Base-by-base conservation (phyloP, 2,888 invertebrate species). In the Itoplectis maculator region DNA sequence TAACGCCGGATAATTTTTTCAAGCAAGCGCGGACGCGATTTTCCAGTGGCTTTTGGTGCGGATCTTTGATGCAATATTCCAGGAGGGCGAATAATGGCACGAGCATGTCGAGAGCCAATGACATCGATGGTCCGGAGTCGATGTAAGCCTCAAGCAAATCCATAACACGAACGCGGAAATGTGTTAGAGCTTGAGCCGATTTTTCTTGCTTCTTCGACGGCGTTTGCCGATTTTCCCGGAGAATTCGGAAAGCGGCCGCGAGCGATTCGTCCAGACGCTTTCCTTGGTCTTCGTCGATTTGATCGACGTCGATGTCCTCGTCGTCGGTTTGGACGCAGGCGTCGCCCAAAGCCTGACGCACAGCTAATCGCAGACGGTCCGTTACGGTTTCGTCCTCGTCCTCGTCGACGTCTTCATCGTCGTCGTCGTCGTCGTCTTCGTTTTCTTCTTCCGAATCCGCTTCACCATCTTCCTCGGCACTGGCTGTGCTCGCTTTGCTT, bases 251-350 rank as follows among this genome's bases (percentile, higher is more conserved):
- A 0, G 96, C 97, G 74, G 95, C 95, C 0, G 96, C 95, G 78
- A 97, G 92, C 0, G 96, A 96, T 84, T 95, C 94, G 87, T 97
- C 96, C 0, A 96, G 92, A 89, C 95, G 94, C 80, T 95, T 95
- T 11, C 97, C 97, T 91, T 97, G 96, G 82, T 95, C 95, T 88
- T 97, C 97, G 84, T 95, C 95, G 88, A 97, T 95, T 88, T 96
- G 95, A 89, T 96, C 96, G 1, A 96, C 94, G 89, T 97, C 96
- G 40, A 97, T 93, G 83, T 96, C 96, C 87, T 95, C 96, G 59
- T 95, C 93, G 79, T 96, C 96, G 2, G 95, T 94, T 86, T 94
- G 95, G 65, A 91, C 93, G 2, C 93, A 94, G 29, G 95, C 94
- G 45, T 93, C 93, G 0, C 95, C 96, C 7, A 97, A 93, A 0